Base-by-base conservation (phyloP, 2,113 vertebrate species). In the Picathartes gymnocephalus region DNA sequence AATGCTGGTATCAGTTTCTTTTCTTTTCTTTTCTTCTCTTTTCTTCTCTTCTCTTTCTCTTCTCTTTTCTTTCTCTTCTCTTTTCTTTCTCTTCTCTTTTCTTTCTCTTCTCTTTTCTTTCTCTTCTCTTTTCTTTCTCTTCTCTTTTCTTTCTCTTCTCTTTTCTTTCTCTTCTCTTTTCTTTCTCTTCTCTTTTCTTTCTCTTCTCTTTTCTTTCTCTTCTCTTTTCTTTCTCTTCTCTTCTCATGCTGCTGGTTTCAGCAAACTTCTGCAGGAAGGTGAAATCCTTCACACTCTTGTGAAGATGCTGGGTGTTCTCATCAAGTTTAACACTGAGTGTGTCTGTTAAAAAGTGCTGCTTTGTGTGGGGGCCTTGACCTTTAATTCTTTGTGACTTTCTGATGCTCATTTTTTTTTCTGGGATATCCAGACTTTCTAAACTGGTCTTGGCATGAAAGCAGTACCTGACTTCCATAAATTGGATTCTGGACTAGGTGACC, bases 71-170 rank as follows among this genome's bases (percentile, higher is more conserved):
- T 6, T 6, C 16, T 4, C 4, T 7, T 39, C 6, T 54, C 33
- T 8, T 5, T 16, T 17, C n/a, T 33, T 13, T 11, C 3, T 8
- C 27, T 6, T 44, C 30, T 58, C 25, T 5, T 5, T 10, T 10
- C 7, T 2, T 17, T 13, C 27, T 24, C 2, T 31, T 24, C 18
- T 4, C 4, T 7, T 39, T 7, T 58, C 33, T 8, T 5, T 17
- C 17, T 31, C 5, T 30, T 28, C 11, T 11, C 3, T 7, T 28
- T 6, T 44, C 30, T 4, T 6, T 6, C 16, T 4, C 4, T 7
- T 39, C 6, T 54, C 33, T 8, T 5, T 16, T 17, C n/a, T 33
- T 13, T 11, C 3, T 37, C 33, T 48, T 9, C 17, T 60, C 37
- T 31, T 51, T 6, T 39, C 6, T 47, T 40, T 27, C n/a, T 16